Evolutionary conservation across 1,140 invertebrate genomes (phyloP), one percentile per base, ranked within the genome.

Genomic region (Thaumetopoea pityocampa): DNA sequence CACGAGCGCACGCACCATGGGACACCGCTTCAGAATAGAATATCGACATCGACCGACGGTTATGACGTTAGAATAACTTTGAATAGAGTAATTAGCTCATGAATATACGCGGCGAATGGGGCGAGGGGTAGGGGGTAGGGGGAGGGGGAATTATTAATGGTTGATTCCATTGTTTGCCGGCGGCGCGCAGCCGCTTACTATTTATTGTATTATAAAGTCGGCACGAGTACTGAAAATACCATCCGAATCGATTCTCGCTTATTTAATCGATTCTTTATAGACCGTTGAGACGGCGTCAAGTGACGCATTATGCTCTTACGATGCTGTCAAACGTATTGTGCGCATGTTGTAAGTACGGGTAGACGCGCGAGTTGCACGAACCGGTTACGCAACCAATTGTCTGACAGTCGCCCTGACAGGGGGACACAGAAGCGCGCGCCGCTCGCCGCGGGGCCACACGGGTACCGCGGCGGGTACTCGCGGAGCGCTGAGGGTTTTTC

Each of bases 1-100:
- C 79, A 83, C 76, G 76, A 73, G 40, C 57, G 26, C 51, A 65
- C 64, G 59, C 56, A 68, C 62, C 67, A 51, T 43, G 59, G 63
- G 62, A 63, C 55, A 63, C 57, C 55, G 61, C 61, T 69, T 67
- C 68, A 64, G 66, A 65, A 62, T 54, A 63, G 62, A 58, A 69
- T 73, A 71, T 77, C 67, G 64, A 68, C 70, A 45, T 66, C 76
- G 67, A 77, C 67, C 67, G 72, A 77, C 71, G 64, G 51, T 77
- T 73, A 76, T 83, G 73, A 77, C 65, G 62, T 78, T 79, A 58
- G 72, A 79, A 80, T 80, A 80, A 77, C 68, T 81, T 71, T 78
- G 72, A 79, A 81, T 78, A 68, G 62, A 57, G 54, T 79, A 72
- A 79, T 80, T 83, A 80, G 67, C 58, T 71, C 43, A 68, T 67